Evolutionary conservation across 37 sponge, comb jelly and placozoan genomes (phyloP).

Genomic region (Eunapius fragilis): DNA sequence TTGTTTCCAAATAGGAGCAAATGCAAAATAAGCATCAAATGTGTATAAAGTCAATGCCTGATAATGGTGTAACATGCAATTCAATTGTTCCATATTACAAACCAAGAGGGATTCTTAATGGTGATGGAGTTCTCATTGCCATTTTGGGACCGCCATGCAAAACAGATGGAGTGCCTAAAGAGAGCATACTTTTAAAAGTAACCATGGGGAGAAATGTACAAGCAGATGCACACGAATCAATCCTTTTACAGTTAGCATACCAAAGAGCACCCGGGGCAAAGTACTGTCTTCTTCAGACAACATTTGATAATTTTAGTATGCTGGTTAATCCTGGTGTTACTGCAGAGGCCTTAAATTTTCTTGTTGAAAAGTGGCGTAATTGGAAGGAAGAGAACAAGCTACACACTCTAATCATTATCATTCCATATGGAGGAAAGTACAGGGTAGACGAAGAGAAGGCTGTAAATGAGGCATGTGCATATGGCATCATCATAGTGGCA

Average conservation of each 20-base stretch:
- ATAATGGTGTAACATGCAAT: neutral
- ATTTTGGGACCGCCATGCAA: neutral
- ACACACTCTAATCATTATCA: conserved; percentile 2
- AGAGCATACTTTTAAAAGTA: neutral
- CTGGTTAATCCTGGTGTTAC: neutral
- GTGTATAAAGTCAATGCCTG: no score
- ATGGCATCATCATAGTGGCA: neutral
- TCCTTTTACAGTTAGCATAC: neutral
- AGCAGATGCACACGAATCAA: neutral
- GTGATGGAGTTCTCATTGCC: neutral
- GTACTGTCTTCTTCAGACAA: neutral
- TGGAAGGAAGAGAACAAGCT: neutral
- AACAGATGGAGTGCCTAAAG: neutral
- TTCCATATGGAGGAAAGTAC: conserved; percentile 6
- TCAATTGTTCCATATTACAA: neutral
- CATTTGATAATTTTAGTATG: neutral
- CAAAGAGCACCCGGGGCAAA: neutral
- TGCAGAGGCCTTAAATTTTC: neutral
- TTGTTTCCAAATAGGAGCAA: no score
- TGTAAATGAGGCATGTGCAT: neutral
- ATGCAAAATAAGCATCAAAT: no score
- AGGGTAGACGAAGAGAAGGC: neutral
- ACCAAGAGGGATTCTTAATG: neutral
- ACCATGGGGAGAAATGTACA: neutral
- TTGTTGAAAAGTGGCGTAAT: neutral